Evolutionary conservation across 2,888 invertebrate genomes (phyloP), one percentile per base, ranked within the genome.

Genomic region (Tipula helvola): DNA sequence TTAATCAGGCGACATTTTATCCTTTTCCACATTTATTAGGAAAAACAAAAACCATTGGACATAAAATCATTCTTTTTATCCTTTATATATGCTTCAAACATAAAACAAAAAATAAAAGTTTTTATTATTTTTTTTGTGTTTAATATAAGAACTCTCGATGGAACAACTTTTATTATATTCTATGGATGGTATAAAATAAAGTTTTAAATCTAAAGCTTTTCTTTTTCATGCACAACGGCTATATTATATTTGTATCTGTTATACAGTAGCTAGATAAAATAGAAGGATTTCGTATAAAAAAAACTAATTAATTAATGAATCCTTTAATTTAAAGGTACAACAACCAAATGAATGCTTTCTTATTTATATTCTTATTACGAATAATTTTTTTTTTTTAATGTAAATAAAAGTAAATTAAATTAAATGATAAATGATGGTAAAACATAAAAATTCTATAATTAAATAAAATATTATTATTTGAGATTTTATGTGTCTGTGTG

Each of bases 381-480:
- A 10, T 71, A 28, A 10, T 71, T 28, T 71, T 71, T 28, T 71
- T 71, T 71, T 71, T 71, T 71, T 71, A 71, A 71, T 71, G 71
- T 71, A 71, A 71, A 71, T 71, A 71, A 71, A 71, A 71, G 28
- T 71, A 71, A 71, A 71, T 71, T 71, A 71, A 71, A 71, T 71
- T 71, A 71, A 71, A 71, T 71, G 71, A 71, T 71, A 71, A 71
- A 71, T 71, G 71, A 71, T 71, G 71, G 71, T 28, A 71, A 28
- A 28, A 71, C 71, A 71, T 71, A 71, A 28, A 71, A 71, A 71
- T 71, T 71, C 28, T 71, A 71, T 71, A 71, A 71, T 71, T 71
- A 71, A 71, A 71, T 71, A 71, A 71, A 71, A 71, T 71, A 71
- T 71, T 71, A 71, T 71, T 71, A 71, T 71, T 71, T 71, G 71